Conservation (phyloP, 2,888 invertebrate genomes). For the Thecocarcelia acutangulata region DNA sequence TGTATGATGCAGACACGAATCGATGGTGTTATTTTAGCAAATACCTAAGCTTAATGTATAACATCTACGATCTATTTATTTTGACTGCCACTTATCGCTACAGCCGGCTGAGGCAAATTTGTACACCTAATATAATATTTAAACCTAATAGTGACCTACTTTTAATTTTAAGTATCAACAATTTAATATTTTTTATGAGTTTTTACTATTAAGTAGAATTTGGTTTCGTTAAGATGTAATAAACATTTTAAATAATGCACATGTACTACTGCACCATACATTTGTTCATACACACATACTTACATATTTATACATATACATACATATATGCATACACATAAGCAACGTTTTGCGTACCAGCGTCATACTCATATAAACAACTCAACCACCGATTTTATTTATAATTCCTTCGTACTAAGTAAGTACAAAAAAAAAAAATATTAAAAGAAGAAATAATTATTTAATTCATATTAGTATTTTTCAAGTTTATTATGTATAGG, state of each 20-base stretch:
- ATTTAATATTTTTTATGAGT: conserved; percentile 1
- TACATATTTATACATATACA: too few relatives aligned
- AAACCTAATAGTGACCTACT: not conserved
- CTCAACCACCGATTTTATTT: not conserved
- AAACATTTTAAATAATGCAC: not conserved
- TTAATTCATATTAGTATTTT: conserved; percentile 59
- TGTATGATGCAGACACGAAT: too few relatives aligned
- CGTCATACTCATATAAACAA: not conserved
- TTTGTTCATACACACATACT: not conserved
- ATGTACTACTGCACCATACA: conserved; percentile 16
- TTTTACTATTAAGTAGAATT: not conserved
- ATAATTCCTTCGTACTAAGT: conserved; percentile 14
- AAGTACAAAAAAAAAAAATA: not conserved
- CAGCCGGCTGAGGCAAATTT: too few relatives aligned
- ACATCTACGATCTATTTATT: too few relatives aligned
- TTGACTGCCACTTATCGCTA: too few relatives aligned
- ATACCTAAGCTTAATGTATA: too few relatives aligned
- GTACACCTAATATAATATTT: not conserved
- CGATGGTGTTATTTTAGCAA: too few relatives aligned
- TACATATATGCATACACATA: too few relatives aligned
- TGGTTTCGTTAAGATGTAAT: not conserved
- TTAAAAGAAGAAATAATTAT: conserved; percentile 40
- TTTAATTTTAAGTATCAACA: not conserved
- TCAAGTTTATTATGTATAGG: conserved; percentile 52
- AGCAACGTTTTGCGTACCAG: not conserved